These are phyloP conservation scores for Harmothoe impar DNA, from an alignment of 2,888 invertebrate genomes.

Conservation along the genomic window DNA sequence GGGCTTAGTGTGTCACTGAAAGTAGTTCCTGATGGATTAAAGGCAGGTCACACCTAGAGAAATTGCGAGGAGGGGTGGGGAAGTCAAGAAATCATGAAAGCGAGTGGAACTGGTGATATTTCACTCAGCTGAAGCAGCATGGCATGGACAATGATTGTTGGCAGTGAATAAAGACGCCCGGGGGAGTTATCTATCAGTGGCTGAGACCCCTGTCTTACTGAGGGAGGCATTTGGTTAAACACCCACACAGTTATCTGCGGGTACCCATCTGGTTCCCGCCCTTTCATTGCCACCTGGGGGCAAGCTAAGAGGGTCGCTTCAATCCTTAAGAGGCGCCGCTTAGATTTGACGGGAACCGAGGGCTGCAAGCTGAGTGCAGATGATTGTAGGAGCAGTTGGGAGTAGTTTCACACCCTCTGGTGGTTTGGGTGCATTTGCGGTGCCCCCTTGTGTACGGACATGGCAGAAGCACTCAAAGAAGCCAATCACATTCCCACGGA, in stretches of 20 bases:
- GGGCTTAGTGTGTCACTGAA: background rate
- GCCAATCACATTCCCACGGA: too few relatives aligned
- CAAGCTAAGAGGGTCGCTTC: background rate
- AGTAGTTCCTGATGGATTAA: background rate
- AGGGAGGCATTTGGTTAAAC: background rate
- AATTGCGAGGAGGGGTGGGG: background rate
- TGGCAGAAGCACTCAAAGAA: too few relatives aligned
- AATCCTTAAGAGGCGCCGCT: background rate
- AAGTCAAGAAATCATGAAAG: slow-evolving; percentile 21
- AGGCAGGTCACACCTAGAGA: background rate
- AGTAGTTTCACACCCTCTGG: too few relatives aligned
- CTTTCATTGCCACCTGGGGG: slow-evolving; percentile 15
- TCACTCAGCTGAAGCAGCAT: background rate
- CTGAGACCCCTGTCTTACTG: too few relatives aligned
- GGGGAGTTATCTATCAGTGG: background rate
- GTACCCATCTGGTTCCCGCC: slow-evolving; percentile 34
- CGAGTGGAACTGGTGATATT: slow-evolving; percentile 22
- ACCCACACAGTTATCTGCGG: background rate
- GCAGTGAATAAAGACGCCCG: slow-evolving; percentile 18
- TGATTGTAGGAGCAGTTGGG: too few relatives aligned
- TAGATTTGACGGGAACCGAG: background rate
- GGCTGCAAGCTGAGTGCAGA: background rate
- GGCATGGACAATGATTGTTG: slow-evolving; percentile 26
- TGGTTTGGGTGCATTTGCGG: too few relatives aligned
- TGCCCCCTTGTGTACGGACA: too few relatives aligned